These are phyloP conservation scores for Sphecodes monilicornis DNA, from an alignment of 2,888 invertebrate genomes.

Conservation along the genomic window DNA sequence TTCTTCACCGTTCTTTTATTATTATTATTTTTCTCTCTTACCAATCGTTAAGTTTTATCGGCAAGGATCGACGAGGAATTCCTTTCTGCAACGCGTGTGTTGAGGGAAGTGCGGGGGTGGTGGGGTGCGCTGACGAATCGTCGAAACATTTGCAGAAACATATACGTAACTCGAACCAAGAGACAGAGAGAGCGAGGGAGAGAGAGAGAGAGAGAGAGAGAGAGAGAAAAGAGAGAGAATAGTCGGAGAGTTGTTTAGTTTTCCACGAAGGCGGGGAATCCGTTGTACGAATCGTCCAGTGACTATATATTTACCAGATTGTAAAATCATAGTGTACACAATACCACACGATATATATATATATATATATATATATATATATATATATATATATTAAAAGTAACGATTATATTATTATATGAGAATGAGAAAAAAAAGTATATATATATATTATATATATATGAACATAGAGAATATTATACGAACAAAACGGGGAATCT, in stretches of 20 bases:
- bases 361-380: constrained; percentile 22
- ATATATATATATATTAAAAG: constrained; percentile 31
- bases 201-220: neutral
- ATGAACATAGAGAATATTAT: constrained; percentile 59
- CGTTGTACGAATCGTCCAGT: constrained; percentile 63
- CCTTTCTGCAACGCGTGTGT: neutral
- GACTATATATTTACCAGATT: constrained; percentile 66
- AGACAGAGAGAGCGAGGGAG: neutral
- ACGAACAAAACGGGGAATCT: constrained; percentile 60
- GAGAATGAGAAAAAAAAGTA: constrained; percentile 34
- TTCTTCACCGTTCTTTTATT: neutral
- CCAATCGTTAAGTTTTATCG: constrained; percentile 29
- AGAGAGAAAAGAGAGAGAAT: neutral
- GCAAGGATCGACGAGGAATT: neutral
- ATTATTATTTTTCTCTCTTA: neutral
- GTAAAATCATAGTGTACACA: constrained; percentile 74
- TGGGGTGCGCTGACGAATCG: constrained; percentile 19
- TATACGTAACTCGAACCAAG: constrained; percentile 46
- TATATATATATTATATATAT: constrained; percentile 58
- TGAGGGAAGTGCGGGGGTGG: neutral
- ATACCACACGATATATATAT: constrained; percentile 64
- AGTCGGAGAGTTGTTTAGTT: constrained; percentile 18
- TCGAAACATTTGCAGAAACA: constrained; percentile 38
- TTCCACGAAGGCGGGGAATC: constrained; percentile 43
- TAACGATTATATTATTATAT: constrained; percentile 60